Conservation (phyloP, 2,797 vertebrate genomes). For the Acanthurus tractus region DNA sequence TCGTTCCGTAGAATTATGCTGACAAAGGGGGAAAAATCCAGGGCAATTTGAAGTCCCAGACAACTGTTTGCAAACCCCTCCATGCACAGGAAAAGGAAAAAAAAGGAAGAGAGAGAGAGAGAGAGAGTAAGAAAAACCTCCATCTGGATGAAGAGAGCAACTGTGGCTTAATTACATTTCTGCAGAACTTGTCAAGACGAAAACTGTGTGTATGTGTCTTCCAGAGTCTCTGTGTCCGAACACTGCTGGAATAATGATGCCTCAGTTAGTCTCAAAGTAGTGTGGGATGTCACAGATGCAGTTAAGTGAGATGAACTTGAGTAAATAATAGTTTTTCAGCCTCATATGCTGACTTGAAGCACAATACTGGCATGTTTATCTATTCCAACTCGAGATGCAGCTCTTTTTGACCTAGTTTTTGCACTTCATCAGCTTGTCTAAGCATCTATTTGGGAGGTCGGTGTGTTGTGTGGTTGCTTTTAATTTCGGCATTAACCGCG, state of each 20-base stretch:
- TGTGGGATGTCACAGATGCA: not conserved
- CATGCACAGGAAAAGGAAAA: slow-evolving; percentile 38
- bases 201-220: slow-evolving; percentile 6
- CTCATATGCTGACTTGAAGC: slow-evolving; percentile 5
- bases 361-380: not conserved
- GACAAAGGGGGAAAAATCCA: slow-evolving; percentile 84
- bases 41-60: slow-evolving; percentile 79
- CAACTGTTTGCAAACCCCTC: slow-evolving; percentile 74
- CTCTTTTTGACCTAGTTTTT: slow-evolving; percentile 44
- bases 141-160: slow-evolving; percentile 50
- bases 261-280: not conserved
- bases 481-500: slow-evolving; percentile 56
- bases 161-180: slow-evolving; percentile 50
- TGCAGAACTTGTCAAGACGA: slow-evolving; percentile 16
- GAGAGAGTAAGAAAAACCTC: slow-evolving; percentile 38
- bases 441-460: slow-evolving; percentile 67
- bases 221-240: slow-evolving; percentile 4
- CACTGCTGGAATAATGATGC: not conserved
- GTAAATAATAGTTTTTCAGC: slow-evolving; percentile 9
- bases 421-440: slow-evolving; percentile 34
- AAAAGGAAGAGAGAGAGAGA: slow-evolving; percentile 19
- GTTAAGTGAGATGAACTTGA: not conserved
- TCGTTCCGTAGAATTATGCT: slow-evolving; percentile 84
- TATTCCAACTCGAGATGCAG: slow-evolving; percentile 12
- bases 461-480: slow-evolving; percentile 58